Conservation (phyloP, 2,888 invertebrate species). For the Amitus sp. region DNA sequence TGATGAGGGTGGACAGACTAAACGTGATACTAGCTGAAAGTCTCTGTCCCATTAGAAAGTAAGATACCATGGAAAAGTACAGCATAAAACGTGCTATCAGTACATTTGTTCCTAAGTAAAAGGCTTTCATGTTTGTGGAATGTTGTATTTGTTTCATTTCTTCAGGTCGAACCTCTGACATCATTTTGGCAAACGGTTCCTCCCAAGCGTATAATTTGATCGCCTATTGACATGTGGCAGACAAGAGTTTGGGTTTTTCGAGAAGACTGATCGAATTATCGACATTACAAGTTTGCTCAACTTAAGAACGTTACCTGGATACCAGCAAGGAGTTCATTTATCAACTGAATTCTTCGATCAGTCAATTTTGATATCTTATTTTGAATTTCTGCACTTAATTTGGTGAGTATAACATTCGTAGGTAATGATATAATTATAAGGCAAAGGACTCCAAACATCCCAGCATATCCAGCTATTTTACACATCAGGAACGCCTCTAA, state of each 20-base stretch:
- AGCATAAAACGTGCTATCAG: conserved; percentile 79
- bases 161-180: conserved; percentile 78
- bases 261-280: conserved; percentile 69
- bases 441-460: conserved; percentile 81
- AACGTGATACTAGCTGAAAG: conserved; percentile 66
- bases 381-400: conserved; percentile 68
- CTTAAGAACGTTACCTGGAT: conserved; percentile 87
- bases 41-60: conserved; percentile 62
- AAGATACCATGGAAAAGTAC: conserved; percentile 72
- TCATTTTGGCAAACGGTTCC: conserved; percentile 85
- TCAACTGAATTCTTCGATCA: conserved; percentile 89
- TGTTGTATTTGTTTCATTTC: conserved; percentile 71
- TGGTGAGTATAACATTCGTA: conserved; percentile 70
- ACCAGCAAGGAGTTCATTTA: conserved; percentile 94
- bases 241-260: no score
- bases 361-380: conserved; percentile 85
- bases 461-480: conserved; percentile 63
- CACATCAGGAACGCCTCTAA: conserved; percentile 50
- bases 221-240: no score
- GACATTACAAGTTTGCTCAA: background rate
- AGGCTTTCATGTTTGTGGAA: conserved; percentile 58
- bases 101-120: conserved; percentile 76
- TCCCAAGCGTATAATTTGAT: conserved; percentile 68
- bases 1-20: conserved; percentile 70
- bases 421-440: conserved; percentile 84